Evolutionary conservation across 2,113 vertebrate genomes (phyloP), one percentile per base, ranked within the genome.

Genomic region (Paramormyrops kingsleyae): DNA sequence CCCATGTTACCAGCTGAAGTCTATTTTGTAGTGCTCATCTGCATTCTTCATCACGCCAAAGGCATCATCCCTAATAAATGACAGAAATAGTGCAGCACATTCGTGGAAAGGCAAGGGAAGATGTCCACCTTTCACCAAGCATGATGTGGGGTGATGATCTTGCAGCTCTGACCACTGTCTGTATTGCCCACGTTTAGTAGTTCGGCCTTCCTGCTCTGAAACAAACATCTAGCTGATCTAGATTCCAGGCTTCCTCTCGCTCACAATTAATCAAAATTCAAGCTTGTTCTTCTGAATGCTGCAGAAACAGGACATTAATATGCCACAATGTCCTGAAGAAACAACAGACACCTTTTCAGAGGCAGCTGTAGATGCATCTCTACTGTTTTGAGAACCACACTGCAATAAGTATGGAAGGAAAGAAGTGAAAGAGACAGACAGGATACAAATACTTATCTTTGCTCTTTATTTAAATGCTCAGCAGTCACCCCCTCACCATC

Each of bases 311-410:
- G 5, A 47, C 86, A 49, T 42, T 13, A 50, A n/a, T 13, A 49
- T 84, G 6, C 70, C 19, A 56, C 21, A 12, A 35, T 56, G 46
- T n/a, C 53, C 47, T 59, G 4, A 90, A 85, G 42, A 92, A 24
- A 89, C 80, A 83, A 44, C 88, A 89, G 70, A 86, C 66, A 83
- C 1, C 35, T 12, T 85, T 87, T 46, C n/a, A 88, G 50, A 90
- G 50, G 91, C 89, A 80, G 56, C 77, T 89, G 35, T 10, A 46
- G 88, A 83, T 27, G 62, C 35, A 83, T 83, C 19, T 88, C 50
- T 24, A 53, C 62, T 89, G 27, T 70, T 70, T 13, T 31, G 91
- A 89, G 87, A 42, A 47, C 56, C 80, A 77, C 15, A 70, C 27
- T 50, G 90, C 49, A 80, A 89, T 7, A 15, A 66, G 42, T 52